Evolutionary conservation across 2,888 invertebrate genomes (phyloP).

Genomic region (Marronus borbonicus): DNA sequence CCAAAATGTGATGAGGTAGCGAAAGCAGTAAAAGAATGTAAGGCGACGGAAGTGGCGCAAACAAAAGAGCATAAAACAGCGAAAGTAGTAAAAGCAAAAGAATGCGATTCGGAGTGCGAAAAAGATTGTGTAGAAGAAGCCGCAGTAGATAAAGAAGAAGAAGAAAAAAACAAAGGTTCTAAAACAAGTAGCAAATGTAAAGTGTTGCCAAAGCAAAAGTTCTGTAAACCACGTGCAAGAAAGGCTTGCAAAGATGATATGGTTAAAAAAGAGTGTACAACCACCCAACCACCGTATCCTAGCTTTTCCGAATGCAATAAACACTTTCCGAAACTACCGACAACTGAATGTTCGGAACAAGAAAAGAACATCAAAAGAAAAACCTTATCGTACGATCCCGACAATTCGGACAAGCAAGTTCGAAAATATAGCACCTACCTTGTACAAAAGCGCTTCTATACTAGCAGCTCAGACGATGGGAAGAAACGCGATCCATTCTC

Average conservation of each 20-base stretch:
- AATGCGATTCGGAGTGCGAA: background rate
- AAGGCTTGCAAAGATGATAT: slow-evolving; percentile 28
- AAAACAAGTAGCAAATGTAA: slow-evolving; percentile 13
- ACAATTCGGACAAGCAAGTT: slow-evolving; percentile 15
- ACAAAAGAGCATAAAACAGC: background rate
- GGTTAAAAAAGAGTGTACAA: slow-evolving; percentile 46
- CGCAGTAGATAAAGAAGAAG: background rate
- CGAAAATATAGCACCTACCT: slow-evolving; percentile 26
- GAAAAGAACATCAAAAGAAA: slow-evolving; percentile 32
- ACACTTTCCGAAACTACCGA: slow-evolving; percentile 52
- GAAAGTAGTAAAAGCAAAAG: slow-evolving; percentile 7
- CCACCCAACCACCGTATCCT: slow-evolving; percentile 53
- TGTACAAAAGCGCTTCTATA: slow-evolving; percentile 26
- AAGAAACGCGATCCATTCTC: slow-evolving; percentile 27
- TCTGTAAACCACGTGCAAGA: slow-evolving; percentile 51
- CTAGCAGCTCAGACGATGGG: slow-evolving; percentile 19
- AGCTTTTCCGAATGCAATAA: slow-evolving; percentile 55
- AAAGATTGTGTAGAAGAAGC: slow-evolving; percentile 17
- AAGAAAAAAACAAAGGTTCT: background rate
- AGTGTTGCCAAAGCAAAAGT: slow-evolving; percentile 26
- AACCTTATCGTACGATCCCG: slow-evolving; percentile 10
- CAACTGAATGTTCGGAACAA: slow-evolving; percentile 51
- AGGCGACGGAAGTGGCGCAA: background rate
- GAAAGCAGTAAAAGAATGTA: slow-evolving; percentile 2
- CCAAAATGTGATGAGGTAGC: background rate